phyloP scores from a whole-genome alignment of 2,797 vertebrate genomes.

The Coccyzus lansbergi region DNA sequence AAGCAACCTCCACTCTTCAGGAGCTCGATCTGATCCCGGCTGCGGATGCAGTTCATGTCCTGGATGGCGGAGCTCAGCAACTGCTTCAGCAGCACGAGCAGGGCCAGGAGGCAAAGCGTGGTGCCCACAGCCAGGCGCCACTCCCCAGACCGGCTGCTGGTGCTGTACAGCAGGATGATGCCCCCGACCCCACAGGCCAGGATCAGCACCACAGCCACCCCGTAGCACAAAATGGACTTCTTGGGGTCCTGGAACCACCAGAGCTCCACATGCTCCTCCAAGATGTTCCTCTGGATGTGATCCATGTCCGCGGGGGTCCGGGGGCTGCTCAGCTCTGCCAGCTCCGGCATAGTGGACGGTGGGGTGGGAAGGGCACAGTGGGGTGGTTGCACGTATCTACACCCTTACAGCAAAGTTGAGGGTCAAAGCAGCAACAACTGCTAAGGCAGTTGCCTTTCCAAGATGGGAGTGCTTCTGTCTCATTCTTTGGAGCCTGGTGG shows the following conservation, averaged over 20 bases:
- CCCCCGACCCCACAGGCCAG: slow-evolving; percentile 90
- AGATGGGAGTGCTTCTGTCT: neutral
- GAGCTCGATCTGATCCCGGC: slow-evolving; percentile 87
- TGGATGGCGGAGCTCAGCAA: slow-evolving; percentile 96
- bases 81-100: slow-evolving; percentile 93
- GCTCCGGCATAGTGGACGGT: slow-evolving; percentile 81
- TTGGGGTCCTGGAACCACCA: slow-evolving; percentile 97
- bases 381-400: neutral
- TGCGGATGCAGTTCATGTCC: slow-evolving; percentile 97
- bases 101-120: slow-evolving; percentile 89
- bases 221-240: slow-evolving; percentile 91
- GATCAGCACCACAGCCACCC: slow-evolving; percentile 88
- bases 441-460: neutral
- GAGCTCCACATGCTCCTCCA: slow-evolving; percentile 96
- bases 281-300: slow-evolving; percentile 86
- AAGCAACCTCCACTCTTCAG: slow-evolving; percentile 92
- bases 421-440: neutral
- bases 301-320: slow-evolving; percentile 77
- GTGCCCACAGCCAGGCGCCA: slow-evolving; percentile 92
- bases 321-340: slow-evolving; percentile 79
- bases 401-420: neutral
- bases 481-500: neutral
- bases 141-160: slow-evolving; percentile 93
- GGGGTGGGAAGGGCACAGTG: neutral
- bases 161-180: slow-evolving; percentile 91